A percentile compares a stretch with the other conserved stretches of the same genome.
Conservation (phyloP, 2,888 invertebrate species). For the Leptinotarsa haldemani region DNA sequence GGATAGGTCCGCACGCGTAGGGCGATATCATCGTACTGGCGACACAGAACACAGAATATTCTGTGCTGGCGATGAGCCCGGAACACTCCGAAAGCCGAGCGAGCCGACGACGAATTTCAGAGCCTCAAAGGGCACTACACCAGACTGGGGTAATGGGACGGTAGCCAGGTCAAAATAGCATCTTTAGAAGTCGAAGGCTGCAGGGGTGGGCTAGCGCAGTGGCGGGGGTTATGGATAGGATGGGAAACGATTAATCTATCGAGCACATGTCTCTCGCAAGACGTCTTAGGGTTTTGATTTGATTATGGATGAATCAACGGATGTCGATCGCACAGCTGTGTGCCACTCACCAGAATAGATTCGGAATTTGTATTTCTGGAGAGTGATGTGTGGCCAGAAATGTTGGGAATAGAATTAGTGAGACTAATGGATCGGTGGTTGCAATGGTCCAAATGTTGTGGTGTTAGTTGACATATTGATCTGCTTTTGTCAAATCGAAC, state of each 20-base stretch:
- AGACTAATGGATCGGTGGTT: background rate
- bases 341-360: conserved; percentile 4
- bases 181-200: conserved; percentile 47
- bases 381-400: conserved; percentile 5
- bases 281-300: conserved; percentile 4
- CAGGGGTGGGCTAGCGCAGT: conserved; percentile 37
- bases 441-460: background rate
- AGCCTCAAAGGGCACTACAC: conserved; percentile 45
- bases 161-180: conserved; percentile 55
- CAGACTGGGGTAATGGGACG: conserved; percentile 49
- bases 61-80: conserved; percentile 1
- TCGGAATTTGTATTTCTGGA: background rate
- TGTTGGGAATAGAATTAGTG: background rate
- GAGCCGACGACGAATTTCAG: conserved; percentile 35
- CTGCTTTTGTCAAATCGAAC: too few species aligned
- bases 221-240: conserved; percentile 27
- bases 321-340: conserved; percentile 12
- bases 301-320: conserved; percentile 4
- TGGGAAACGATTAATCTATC: conserved; percentile 17
- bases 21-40: conserved; percentile 55
- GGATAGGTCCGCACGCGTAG: conserved; percentile 55
- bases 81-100: conserved; percentile 30
- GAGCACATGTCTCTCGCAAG: conserved; percentile 33
- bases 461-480: background rate
- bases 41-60: background rate